A percentile compares a stretch with the other conserved stretches of the same genome.
Conservation (phyloP, 2,888 invertebrate species). For the Drosophila colorata region DNA sequence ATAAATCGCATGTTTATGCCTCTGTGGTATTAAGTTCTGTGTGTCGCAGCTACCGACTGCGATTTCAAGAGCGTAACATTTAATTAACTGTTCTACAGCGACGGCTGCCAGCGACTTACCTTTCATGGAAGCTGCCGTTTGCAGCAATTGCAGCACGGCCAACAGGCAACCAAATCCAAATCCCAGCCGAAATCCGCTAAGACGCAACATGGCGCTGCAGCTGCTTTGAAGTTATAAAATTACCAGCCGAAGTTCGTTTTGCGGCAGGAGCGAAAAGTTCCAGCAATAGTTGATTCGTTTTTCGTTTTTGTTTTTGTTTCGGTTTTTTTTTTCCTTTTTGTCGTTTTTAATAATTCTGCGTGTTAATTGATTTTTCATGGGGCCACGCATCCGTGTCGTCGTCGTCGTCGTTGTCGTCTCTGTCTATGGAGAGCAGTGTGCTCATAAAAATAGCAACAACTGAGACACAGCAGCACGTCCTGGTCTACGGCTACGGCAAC, state of each 20-base stretch:
- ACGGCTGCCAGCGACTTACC: conserved; percentile 54
- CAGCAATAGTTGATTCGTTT: conserved; percentile 19
- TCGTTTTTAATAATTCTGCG: conserved; percentile 79
- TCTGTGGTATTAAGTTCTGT: conserved; percentile 65
- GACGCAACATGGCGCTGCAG: conserved; percentile 70
- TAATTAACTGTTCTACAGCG: conserved; percentile 63
- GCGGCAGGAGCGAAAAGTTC: conserved; percentile 14
- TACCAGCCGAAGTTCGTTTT: conserved; percentile 15
- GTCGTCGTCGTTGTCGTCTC: conserved; percentile 52
- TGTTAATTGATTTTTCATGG: conserved; percentile 82
- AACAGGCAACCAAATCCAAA: conserved; percentile 53
- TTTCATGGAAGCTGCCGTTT: conserved; percentile 71
- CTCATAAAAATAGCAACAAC: conserved; percentile 78
- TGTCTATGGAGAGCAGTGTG: conserved; percentile 35
- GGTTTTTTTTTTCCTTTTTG: conserved; percentile 50
- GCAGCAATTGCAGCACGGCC: conserved; percentile 65
- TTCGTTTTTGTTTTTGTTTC: conserved; percentile 23
- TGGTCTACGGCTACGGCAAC: conserved; percentile 46
- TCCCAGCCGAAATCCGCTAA: conserved; percentile 59
- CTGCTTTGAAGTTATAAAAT: conserved; percentile 68
- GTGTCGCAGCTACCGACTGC: conserved; percentile 52
- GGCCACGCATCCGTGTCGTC: conserved; percentile 76
- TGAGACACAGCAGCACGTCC: conserved; percentile 74
- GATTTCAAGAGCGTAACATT: conserved; percentile 65
- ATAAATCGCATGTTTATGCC: conserved; percentile 79